Conservation (phyloP, 2,888 invertebrate genomes). For the Habrosyne pyritoides region DNA sequence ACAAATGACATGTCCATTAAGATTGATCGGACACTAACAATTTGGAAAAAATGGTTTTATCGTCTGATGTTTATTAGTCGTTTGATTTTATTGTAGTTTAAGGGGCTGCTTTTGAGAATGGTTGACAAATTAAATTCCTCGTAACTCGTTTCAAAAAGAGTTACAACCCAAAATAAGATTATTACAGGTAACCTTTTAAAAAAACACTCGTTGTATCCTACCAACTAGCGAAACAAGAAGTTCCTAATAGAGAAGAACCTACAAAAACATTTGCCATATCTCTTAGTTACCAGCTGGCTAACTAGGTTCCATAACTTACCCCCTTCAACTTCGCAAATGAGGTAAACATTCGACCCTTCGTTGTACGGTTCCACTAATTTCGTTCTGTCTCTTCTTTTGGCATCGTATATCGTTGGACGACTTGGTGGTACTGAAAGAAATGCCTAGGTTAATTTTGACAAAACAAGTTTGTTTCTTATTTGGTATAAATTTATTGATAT, state of each 20-base stretch:
- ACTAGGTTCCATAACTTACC: conserved; percentile 77
- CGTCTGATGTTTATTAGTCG: not conserved
- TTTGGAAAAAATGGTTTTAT: not conserved
- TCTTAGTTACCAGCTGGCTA: conserved; percentile 8
- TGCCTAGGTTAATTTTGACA: not conserved
- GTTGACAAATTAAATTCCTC: too few relatives aligned
- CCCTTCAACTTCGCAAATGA: conserved; percentile 92
- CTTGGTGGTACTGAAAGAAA: conserved; percentile 90
- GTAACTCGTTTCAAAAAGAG: too few relatives aligned
- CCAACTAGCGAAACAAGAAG: too few relatives aligned
- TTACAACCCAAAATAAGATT: too few relatives aligned
- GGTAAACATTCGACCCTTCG: conserved; percentile 91
- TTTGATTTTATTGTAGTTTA: not conserved
- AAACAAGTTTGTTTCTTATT: not conserved
- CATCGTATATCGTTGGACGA: conserved; percentile 91
- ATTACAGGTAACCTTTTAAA: too few relatives aligned
- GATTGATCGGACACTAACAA: not conserved
- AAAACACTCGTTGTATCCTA: too few relatives aligned
- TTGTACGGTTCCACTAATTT: conserved; percentile 92
- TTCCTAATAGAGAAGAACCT: conserved; percentile 7
- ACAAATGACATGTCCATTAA: not conserved
- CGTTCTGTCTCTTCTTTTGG: conserved; percentile 89
- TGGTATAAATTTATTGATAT: not conserved
- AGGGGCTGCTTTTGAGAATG: too few relatives aligned
- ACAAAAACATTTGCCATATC: conserved; percentile 14